Conservation (phyloP, 2,113 vertebrate species). For the Ammodytes dubius region DNA sequence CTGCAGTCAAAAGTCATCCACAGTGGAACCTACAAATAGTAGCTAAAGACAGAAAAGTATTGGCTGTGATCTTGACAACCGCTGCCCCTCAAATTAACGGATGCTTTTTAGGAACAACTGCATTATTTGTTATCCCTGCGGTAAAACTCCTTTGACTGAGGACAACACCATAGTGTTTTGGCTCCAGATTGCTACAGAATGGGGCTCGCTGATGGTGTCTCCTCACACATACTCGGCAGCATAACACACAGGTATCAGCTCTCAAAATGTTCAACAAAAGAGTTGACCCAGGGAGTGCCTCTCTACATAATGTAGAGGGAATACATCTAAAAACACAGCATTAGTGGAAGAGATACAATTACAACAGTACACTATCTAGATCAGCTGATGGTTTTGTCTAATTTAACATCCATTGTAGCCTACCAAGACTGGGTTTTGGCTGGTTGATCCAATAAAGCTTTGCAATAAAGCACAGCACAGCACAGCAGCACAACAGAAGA, state of each 20-base stretch:
- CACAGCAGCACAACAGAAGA: too few species aligned
- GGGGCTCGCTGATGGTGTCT: background rate
- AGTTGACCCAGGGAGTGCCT: background rate
- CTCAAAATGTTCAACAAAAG: background rate
- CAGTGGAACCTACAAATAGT: background rate
- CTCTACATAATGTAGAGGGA: background rate
- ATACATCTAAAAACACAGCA: background rate
- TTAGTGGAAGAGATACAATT: conserved; percentile 11
- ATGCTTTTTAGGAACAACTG: background rate
- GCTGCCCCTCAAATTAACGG: background rate
- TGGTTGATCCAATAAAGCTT: conserved; percentile 42
- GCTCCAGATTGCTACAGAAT: background rate
- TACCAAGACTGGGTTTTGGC: background rate
- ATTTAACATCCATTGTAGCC: background rate
- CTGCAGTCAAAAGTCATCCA: conserved; percentile 1
- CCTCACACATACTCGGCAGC: background rate
- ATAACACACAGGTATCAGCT: background rate
- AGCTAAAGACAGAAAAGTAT: background rate
- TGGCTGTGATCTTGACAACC: conserved; percentile 5
- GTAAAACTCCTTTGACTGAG: background rate
- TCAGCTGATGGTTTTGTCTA: conserved; percentile 9
- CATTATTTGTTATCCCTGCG: background rate
- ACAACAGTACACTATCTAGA: background rate
- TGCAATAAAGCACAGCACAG: conserved; percentile 49
- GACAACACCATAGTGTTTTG: background rate